Conservation (phyloP, 2,888 invertebrate genomes). For the Sinotaia quadrata region DNA sequence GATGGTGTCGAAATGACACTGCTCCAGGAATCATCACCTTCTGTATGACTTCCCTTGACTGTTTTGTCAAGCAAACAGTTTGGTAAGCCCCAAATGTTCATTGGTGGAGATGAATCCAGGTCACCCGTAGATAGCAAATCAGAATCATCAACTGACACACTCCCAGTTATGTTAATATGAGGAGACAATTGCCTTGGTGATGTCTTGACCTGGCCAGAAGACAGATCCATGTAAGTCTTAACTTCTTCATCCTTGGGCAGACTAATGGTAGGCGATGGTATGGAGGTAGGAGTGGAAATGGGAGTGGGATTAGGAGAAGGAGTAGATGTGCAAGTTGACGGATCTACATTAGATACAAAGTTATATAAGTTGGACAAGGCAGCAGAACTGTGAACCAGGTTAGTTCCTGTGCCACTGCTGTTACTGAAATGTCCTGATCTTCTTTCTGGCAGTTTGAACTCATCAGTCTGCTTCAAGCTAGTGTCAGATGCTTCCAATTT, state of each 20-base stretch:
- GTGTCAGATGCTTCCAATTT: not conserved
- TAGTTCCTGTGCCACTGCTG: not conserved
- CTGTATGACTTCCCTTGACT: not conserved
- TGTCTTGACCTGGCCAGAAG: not conserved
- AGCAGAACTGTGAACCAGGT: not conserved
- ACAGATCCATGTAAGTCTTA: not conserved
- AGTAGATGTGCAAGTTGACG: conserved; percentile 3
- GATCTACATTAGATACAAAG: conserved; percentile 23
- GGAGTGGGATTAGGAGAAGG: conserved; percentile 10
- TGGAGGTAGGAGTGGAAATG: conserved; percentile 18
- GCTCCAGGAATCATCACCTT: not conserved
- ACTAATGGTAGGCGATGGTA: conserved; percentile 4
- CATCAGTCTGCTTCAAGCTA: not conserved
- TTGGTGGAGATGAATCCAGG: not conserved
- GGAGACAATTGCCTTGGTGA: conserved; percentile 8
- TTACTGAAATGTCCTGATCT: conserved; percentile 10
- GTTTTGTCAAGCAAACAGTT: not conserved
- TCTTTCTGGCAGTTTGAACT: conserved; percentile 23
- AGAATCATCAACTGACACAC: conserved; percentile 1
- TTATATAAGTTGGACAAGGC: conserved; percentile 21
- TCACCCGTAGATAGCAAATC: not conserved
- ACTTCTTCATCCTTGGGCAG: conserved; percentile 1
- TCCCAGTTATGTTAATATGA: not conserved
- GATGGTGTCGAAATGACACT: not conserved
- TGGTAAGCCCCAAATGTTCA: not conserved